Percentiles rank a stretch among this genome's conserved stretches.
These are phyloP conservation scores for Chromoteleia sp. DNA, from an alignment of 2,888 invertebrate species.

Conservation along the genomic window DNA sequence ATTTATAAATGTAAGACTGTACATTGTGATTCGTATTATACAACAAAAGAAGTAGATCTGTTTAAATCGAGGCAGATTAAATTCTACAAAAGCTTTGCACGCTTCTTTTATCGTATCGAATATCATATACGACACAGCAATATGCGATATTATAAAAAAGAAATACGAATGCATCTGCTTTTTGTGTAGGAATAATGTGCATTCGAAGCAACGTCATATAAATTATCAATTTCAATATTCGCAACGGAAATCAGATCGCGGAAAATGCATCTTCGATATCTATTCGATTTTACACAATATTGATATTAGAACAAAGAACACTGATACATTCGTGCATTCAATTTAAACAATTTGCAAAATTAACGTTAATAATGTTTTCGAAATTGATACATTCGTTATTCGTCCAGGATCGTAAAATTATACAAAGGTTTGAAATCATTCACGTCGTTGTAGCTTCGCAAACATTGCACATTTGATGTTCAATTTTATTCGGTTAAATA, in stretches of 20 bases:
- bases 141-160: slow-evolving; percentile 28
- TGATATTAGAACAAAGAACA: slow-evolving; percentile 1
- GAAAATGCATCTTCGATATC: slow-evolving; percentile 20
- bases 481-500: too few species aligned
- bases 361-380: too few species aligned
- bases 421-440: too few species aligned
- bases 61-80: slow-evolving; percentile 30
- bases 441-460: too few species aligned
- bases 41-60: slow-evolving; percentile 19
- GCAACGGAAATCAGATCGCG: slow-evolving; percentile 26
- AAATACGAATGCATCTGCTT: slow-evolving; percentile 22
- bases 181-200: slow-evolving; percentile 13
- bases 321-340: background rate
- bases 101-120: slow-evolving; percentile 30
- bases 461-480: too few species aligned
- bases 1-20: background rate
- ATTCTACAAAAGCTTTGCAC: slow-evolving; percentile 34
- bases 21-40: background rate
- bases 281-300: slow-evolving; percentile 1
- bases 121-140: slow-evolving; percentile 21
- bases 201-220: slow-evolving; percentile 19
- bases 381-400: too few species aligned
- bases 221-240: slow-evolving; percentile 33
- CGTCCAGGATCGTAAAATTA: too few species aligned
- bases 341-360: background rate